Evolutionary conservation across 2,888 invertebrate species (phyloP).

Genomic region (Chymomyza amoena): DNA sequence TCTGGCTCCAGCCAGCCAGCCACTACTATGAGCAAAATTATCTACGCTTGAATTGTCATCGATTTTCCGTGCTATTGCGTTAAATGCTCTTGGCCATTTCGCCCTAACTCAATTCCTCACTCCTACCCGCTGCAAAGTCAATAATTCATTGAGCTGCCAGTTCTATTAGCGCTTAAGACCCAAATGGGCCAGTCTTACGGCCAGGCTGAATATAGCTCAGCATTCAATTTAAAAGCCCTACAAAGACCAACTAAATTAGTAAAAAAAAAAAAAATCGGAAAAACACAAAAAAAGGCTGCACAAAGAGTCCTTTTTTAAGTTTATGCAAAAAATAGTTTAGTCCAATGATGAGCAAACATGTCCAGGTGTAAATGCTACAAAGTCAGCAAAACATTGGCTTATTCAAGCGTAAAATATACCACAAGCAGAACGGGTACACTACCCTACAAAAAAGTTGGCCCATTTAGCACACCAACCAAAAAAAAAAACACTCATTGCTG

Average conservation of each 20-base stretch:
- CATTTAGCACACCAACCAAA: slow-evolving; percentile 21
- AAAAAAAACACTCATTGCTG: slow-evolving; percentile 42
- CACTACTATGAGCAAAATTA: slow-evolving; percentile 58
- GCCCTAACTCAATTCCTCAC: slow-evolving; percentile 1
- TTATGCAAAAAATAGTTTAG: slow-evolving; percentile 8
- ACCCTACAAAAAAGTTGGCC: slow-evolving; percentile 26
- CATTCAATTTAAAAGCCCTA: slow-evolving; percentile 54
- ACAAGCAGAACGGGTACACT: slow-evolving; percentile 3
- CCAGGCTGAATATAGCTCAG: slow-evolving; percentile 38
- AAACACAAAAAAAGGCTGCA: slow-evolving; percentile 10
- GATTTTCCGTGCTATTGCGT: slow-evolving; percentile 72
- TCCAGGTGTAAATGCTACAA: slow-evolving; percentile 8
- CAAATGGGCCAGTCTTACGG: slow-evolving; percentile 22
- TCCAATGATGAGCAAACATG: slow-evolving; percentile 18
- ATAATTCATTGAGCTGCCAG: slow-evolving; percentile 60
- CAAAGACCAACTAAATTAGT: slow-evolving; percentile 56
- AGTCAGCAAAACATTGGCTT: slow-evolving; percentile 6
- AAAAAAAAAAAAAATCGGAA: slow-evolving; percentile 15
- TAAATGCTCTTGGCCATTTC: slow-evolving; percentile 63
- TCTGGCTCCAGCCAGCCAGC: no score
- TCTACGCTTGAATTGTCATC: slow-evolving; percentile 72
- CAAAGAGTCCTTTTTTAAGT: neutral
- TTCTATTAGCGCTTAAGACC: slow-evolving; percentile 20
- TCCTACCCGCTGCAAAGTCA: slow-evolving; percentile 40
- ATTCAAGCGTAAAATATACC: slow-evolving; percentile 40